Percentiles rank a stretch among this genome's conserved stretches.
These are phyloP conservation scores for Chironomus riparius DNA, from an alignment of 2,888 invertebrate species.

Conservation along the genomic window DNA sequence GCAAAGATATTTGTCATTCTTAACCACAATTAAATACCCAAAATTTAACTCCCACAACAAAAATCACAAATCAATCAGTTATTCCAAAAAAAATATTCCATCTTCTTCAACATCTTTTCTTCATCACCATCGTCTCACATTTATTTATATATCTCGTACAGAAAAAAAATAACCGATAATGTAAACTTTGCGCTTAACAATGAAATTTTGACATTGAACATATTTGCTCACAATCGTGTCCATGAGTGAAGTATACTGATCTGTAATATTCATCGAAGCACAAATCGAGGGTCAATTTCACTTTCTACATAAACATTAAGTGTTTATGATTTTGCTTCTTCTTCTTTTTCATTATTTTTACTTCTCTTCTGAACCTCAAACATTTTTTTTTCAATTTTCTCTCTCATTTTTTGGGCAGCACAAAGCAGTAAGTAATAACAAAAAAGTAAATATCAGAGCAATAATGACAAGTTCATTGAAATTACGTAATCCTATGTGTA, in stretches of 20 bases:
- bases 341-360: not conserved
- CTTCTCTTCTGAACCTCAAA: no score
- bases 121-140: no score
- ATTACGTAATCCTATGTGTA: not conserved
- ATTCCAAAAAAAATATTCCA: no score
- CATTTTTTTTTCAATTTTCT: no score
- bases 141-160: not conserved
- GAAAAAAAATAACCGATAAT: not conserved
- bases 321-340: not conserved
- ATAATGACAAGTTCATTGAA: constrained; percentile 20
- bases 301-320: not conserved
- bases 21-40: no score
- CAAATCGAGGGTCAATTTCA: constrained; percentile 22
- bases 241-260: not conserved
- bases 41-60: no score
- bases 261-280: not conserved
- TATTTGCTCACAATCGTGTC: not conserved
- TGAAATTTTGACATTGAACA: constrained; percentile 25
- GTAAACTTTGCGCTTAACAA: not conserved
- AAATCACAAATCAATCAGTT: no score
- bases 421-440: no score
- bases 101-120: no score
- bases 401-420: not conserved
- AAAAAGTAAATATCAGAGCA: constrained; percentile 1
- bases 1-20: no score